Base-by-base conservation (phyloP, 2,888 invertebrate species). In the Chrysotoxum bicinctum region DNA sequence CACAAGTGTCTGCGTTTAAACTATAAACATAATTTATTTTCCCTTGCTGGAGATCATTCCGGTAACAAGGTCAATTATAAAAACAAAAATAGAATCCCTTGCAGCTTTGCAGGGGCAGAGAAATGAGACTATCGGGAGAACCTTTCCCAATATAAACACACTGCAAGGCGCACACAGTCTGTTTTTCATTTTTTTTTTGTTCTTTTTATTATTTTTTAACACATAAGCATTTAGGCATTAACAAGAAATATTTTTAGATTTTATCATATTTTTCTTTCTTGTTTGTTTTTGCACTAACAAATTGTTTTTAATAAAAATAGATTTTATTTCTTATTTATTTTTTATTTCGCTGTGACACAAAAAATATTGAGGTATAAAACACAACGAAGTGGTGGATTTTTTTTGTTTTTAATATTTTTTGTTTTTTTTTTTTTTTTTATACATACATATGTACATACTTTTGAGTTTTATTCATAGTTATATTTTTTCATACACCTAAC, bases 51-150 rank as follows among this genome's bases (percentile, higher is more conserved):
- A 56, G 19, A 19, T 30, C 26, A 26, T n/a, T 56, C 10, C 16
- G 10, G 10, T 16, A 56, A 45, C 70, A 70, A 70, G 70, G 70
- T 70, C 70, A 70, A 70, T 70, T 32, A 21, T 58, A 56, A 30
- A 56, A 30, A 56, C 40, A 10, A 70, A 70, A 70, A 70, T 70
- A 70, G 70, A 70, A 70, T 70, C 43, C 70, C 70, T 70, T 43
- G 21, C 8, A 23, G 10, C 45, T 19, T 45, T 45, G 45, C 19
- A 45, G 43, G 16, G 43, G 19, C 45, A 45, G 52, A 3, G n/a
- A 54, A 30, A n/a, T 16, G 4, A 43, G 16, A 23, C n/a, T 2
- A 16, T 9, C 8, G 56, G 70, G 56, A 45, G 56, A 70, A 70
- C 70, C 70, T 70, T 70, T 70, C 56, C 32, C 70, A 70, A 70